phyloP scores from a whole-genome alignment of 2,797 vertebrate species.

The Chromis chromis region DNA sequence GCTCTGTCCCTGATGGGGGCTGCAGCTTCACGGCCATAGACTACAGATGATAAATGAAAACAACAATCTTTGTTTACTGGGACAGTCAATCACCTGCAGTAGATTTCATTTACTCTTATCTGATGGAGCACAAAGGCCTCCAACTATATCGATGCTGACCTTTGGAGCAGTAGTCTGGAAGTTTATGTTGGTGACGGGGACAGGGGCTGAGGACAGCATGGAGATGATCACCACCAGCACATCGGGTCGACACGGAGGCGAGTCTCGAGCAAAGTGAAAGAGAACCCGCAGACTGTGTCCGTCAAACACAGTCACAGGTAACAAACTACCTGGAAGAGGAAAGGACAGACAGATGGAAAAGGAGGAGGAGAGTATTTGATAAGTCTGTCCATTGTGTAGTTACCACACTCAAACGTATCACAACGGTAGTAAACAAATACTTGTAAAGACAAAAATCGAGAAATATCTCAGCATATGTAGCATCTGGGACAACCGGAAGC shows the following conservation, averaged over 20 bases:
- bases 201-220: constrained; percentile 95
- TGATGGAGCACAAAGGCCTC: background rate
- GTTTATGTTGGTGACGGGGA: constrained; percentile 91
- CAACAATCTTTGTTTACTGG: background rate
- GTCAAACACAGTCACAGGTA: constrained; percentile 96
- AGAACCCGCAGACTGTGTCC: constrained; percentile 95
- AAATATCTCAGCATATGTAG: too few species aligned
- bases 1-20: constrained; percentile 92
- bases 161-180: constrained; percentile 94
- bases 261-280: constrained; percentile 94
- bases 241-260: constrained; percentile 89
- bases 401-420: too few species aligned
- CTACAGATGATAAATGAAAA: constrained; percentile 71
- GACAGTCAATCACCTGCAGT: background rate
- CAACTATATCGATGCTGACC: constrained; percentile 78
- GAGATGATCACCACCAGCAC: constrained; percentile 97
- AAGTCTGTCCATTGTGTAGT: too few species aligned
- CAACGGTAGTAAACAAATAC: background rate
- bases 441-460: background rate
- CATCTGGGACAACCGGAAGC: too few species aligned
- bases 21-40: constrained; percentile 96
- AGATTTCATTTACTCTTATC: background rate
- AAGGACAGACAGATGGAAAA: background rate
- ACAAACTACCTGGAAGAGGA: constrained; percentile 88
- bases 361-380: too few species aligned